These are phyloP conservation scores for Trichonephila clavata DNA, from an alignment of 1,140 invertebrate species.

Conservation along the genomic window DNA sequence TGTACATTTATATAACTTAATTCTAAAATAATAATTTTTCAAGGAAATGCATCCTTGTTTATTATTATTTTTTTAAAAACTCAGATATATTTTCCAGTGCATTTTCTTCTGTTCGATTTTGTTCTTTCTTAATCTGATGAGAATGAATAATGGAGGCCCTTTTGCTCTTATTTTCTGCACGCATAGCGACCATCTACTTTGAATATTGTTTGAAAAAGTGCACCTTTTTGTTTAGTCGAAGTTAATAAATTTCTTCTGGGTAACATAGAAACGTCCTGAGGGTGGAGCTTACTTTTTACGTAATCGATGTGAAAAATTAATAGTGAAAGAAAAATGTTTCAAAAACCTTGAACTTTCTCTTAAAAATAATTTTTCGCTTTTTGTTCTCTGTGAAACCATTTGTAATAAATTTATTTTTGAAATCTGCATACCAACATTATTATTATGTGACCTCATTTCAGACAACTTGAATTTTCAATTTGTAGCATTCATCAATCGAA, in stretches of 20 bases:
- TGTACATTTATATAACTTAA: too few relatives aligned
- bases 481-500: too few relatives aligned
- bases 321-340: neutral
- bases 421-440: too few relatives aligned
- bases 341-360: constrained; percentile 61
- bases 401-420: neutral
- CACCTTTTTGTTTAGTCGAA: constrained; percentile 62
- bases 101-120: neutral
- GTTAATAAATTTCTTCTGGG: constrained; percentile 56
- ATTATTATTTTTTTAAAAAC: too few relatives aligned
- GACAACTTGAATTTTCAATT: too few relatives aligned
- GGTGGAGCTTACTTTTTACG: constrained; percentile 25
- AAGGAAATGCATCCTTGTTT: too few relatives aligned
- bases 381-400: neutral
- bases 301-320: constrained; percentile 54
- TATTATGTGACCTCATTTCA: too few relatives aligned
- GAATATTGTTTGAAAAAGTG: constrained; percentile 1
- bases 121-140: neutral
- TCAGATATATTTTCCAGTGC: too few relatives aligned
- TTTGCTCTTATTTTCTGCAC: neutral
- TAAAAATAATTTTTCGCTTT: neutral
- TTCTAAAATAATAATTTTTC: too few relatives aligned
- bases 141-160: neutral
- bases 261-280: constrained; percentile 51
- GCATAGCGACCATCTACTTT: constrained; percentile 52